phyloP scores from a whole-genome alignment of 2,797 vertebrate species.

The Gallinago solitaria region DNA sequence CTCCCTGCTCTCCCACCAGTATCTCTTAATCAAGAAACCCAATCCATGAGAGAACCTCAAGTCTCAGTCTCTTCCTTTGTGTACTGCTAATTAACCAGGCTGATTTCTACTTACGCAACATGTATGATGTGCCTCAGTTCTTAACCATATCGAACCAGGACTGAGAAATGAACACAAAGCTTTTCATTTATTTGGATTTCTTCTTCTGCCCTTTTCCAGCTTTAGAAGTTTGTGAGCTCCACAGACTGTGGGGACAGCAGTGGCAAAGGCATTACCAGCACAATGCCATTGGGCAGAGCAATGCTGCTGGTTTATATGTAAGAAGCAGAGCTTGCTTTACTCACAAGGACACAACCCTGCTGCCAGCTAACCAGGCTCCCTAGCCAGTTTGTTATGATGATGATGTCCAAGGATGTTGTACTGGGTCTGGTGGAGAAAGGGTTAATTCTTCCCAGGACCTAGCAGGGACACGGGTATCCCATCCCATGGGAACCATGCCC shows the following conservation, averaged over 20 bases:
- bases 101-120: background rate
- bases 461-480: no score
- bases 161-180: background rate
- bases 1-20: background rate
- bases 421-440: no score
- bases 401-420: background rate
- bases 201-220: background rate
- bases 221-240: background rate
- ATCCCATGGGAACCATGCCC: no score
- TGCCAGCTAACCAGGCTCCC: background rate
- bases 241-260: background rate
- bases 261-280: accelerated
- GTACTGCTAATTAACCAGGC: background rate
- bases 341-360: background rate
- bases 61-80: background rate
- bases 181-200: background rate
- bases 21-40: background rate
- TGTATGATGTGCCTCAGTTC: background rate
- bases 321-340: background rate
- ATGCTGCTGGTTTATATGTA: accelerated
- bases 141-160: background rate
- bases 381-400: background rate
- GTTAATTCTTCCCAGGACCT: no score
- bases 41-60: background rate
- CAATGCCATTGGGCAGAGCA: background rate